Evolutionary conservation across 2,888 invertebrate species (phyloP).

Genomic region (Drosophila siamana): DNA sequence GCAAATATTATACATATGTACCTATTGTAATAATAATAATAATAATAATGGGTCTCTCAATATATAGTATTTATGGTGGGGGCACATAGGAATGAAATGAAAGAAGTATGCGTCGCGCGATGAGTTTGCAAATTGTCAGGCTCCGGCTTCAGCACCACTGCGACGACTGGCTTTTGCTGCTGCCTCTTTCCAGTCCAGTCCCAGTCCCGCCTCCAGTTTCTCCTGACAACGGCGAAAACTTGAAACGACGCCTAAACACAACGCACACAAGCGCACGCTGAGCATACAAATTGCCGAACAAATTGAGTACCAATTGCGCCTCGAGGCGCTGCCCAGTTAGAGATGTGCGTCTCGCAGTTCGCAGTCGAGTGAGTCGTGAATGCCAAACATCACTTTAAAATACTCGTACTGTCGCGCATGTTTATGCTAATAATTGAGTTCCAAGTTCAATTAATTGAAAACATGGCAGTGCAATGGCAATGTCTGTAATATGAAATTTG

Average conservation of each 20-base stretch:
- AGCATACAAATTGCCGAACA: conserved; percentile 69
- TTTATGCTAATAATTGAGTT: conserved; percentile 12
- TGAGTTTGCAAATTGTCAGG: conserved; percentile 57
- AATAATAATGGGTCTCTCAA: conserved; percentile 40
- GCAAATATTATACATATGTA: conserved; percentile 26
- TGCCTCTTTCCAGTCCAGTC: neutral
- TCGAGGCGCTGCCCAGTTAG: conserved; percentile 46
- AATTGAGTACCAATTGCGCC: conserved; percentile 60
- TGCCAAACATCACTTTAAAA: neutral
- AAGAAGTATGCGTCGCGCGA: conserved; percentile 36
- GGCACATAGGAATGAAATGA: neutral
- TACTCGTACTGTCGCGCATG: neutral
- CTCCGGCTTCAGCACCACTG: conserved; percentile 12
- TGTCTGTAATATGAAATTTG: neutral
- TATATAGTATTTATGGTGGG: conserved; percentile 17
- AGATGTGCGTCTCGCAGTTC: conserved; percentile 59
- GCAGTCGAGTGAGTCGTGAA: conserved; percentile 9
- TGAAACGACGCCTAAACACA: conserved; percentile 58
- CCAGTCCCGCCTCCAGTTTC: conserved; percentile 55
- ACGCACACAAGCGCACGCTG: conserved; percentile 12
- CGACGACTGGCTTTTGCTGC: conserved; percentile 10
- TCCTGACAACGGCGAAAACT: conserved; percentile 56
- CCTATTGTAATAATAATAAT: conserved; percentile 54
- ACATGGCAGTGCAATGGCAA: neutral
- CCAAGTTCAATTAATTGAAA: conserved; percentile 11